Evolutionary conservation across 2,113 vertebrate species (phyloP).

Genomic region (Hucho hucho): DNA sequence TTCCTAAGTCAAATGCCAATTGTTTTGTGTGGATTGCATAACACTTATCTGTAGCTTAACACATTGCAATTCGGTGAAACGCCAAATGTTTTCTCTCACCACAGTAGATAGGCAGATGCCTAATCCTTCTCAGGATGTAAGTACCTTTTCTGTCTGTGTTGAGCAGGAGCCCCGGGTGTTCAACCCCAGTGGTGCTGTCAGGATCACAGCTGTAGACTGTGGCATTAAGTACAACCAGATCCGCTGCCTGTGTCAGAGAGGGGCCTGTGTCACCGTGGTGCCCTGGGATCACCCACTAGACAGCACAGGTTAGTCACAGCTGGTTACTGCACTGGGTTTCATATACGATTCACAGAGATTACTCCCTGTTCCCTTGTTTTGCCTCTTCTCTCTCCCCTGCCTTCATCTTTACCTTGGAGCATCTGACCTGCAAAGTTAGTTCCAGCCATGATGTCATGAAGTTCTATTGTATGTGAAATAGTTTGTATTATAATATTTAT

Average conservation of each 20-base stretch:
- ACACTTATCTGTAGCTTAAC: background rate
- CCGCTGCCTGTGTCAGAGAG: slow-evolving; percentile 85
- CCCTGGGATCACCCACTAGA: slow-evolving; percentile 86
- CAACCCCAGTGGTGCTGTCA: slow-evolving; percentile 75
- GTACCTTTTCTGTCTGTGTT: background rate
- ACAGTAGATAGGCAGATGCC: background rate
- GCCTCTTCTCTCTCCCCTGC: background rate
- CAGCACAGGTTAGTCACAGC: slow-evolving; percentile 67
- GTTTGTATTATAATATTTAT: background rate
- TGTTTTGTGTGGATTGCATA: too few relatives aligned
- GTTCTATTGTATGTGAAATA: background rate
- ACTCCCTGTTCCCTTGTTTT: background rate
- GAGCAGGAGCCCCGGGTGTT: slow-evolving; percentile 78
- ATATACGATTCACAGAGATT: too few relatives aligned
- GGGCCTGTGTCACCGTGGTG: slow-evolving; percentile 84
- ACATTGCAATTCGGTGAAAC: background rate
- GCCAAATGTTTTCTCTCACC: too few relatives aligned
- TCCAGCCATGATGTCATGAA: background rate
- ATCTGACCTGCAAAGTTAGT: too few relatives aligned
- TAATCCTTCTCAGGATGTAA: background rate
- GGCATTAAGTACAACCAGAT: slow-evolving; percentile 96
- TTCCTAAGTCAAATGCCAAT: too few relatives aligned
- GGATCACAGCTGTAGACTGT: slow-evolving; percentile 83
- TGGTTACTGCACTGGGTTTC: background rate
- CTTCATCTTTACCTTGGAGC: too few relatives aligned